Base-by-base conservation (phyloP, 2,113 vertebrate genomes). In the Spea multiplicata region DNA sequence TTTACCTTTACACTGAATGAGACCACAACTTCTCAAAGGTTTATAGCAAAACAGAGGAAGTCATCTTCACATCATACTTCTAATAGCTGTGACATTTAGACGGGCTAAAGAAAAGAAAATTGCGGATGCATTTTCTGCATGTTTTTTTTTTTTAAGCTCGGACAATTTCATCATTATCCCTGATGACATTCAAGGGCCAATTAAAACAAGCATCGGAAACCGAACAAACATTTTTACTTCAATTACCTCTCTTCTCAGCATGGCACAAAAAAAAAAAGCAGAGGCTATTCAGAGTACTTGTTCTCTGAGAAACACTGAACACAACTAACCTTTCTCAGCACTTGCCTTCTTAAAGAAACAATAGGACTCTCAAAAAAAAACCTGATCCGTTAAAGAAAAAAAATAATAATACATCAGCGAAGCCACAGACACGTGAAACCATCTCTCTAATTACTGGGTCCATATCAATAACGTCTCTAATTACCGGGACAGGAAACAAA, bases 221-320 rank as follows among this genome's bases (percentile, higher is more conserved):
- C 45, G 83, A 74, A 52, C 46, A 81, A 82, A 80, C 80, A 89
- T 83, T 72, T 84, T 84, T 59, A 82, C 81, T 73, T 85, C 83
- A 82, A 88, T 84, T 84, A 85, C 47, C 55, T n/a, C 73, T 84
- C 78, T 81, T 64, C 14, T 81, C 10, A 12, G 0, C 0, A 64
- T 83, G 61, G 50, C 30, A 30, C 1, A 30, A 30, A 30, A 30
- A n/a, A 30, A 30, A 74, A 80, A 72, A 53, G 70, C 65, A n/a
- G 0, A 14, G 62, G 50, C 5, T 81, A 69, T 68, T 8, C 44
- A 47, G 0, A 66, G 76, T 75, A 52, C 65, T 72, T 75, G 53
- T 6, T 6, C 44, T 81, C 79, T 79, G 82, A 75, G 81, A 83
- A 88, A 83, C 0, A 71, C 81, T 85, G 86, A 85, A 86, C 81